Percentiles rank a stretch among this genome's conserved stretches.
These are phyloP conservation scores for Cebidichthys violaceus DNA, from an alignment of 2,113 vertebrate species.

Conservation along the genomic window DNA sequence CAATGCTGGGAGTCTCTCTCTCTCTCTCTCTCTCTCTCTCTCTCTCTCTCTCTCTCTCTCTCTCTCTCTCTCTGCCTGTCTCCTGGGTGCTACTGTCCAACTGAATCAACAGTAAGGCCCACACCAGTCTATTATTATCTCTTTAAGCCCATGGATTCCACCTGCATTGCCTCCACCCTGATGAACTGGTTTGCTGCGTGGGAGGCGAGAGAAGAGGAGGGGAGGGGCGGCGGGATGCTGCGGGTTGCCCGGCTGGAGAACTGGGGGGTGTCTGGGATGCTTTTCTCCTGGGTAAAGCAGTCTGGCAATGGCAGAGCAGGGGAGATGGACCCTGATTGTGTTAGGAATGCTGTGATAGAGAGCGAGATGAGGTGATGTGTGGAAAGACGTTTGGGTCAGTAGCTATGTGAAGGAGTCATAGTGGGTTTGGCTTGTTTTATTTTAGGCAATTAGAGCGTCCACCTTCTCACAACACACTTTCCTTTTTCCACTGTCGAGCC, in stretches of 20 bases:
- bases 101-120: slow-evolving; percentile 79
- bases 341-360: slow-evolving; percentile 34
- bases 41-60: slow-evolving; percentile 43
- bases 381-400: slow-evolving; percentile 31
- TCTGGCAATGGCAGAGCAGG: slow-evolving; percentile 23
- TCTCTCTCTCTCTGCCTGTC: slow-evolving; percentile 44
- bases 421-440: background rate
- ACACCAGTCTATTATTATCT: slow-evolving; percentile 83
- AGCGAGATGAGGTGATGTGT: slow-evolving; percentile 28
- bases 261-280: slow-evolving; percentile 29
- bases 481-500: background rate
- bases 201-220: slow-evolving; percentile 50
- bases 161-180: slow-evolving; percentile 70
- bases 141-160: slow-evolving; percentile 78
- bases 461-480: background rate
- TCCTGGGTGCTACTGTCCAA: slow-evolving; percentile 80
- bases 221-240: slow-evolving; percentile 32
- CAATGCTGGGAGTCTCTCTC: slow-evolving; percentile 63
- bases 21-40: slow-evolving; percentile 42
- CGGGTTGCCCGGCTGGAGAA: slow-evolving; percentile 26
- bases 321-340: slow-evolving; percentile 41
- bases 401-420: slow-evolving; percentile 2
- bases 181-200: slow-evolving; percentile 72
- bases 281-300: slow-evolving; percentile 41
- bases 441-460: slow-evolving; percentile 11